Base-by-base conservation (phyloP, 2,888 invertebrate species). In the Hecatera dysodea region DNA sequence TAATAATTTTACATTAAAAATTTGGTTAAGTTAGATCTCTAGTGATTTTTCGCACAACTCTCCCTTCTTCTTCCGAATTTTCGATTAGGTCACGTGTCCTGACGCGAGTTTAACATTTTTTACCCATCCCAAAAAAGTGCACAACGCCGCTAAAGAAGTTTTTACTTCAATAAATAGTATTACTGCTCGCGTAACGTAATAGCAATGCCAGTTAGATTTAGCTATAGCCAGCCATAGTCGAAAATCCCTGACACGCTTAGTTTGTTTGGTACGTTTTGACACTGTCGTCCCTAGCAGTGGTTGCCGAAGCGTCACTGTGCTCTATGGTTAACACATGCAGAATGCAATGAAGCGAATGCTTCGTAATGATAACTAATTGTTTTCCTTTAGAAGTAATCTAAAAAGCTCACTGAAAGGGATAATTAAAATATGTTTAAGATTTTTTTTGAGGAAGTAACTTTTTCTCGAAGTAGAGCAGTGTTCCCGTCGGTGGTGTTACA, bases 401-500 rank as follows among this genome's bases (percentile, higher is more conserved):
- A 27, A 33, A 60, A 15, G 12, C 24, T 19, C 3, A 11, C 15
- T 22, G 2, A 36, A n/a, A 22, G 22, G 24, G 22, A 8, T 56
- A 56, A 1, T 17, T 15, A 22, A 36, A 36, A 15, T 3, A 22
- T 17, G 22, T 56, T 15, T 8, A 36, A 12, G n/a, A 12, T n/a
- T 11, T 8, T 24, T 24, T 24, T 42, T 22, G n/a, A 56, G 0
- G 56, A 42, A 55, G 24, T 27, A 39, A 12, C 19, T 39, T 24
- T 48, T 46, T 50, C 0, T 53, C 9, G 19, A 76, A 80, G 79
- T 91, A 90, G 93, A 93, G 93, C 90, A 91, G 80, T 80, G 50
- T 88, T 75, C 81, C 57, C 61, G 72, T 22, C 72, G 76, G 64
- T 60, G 67, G 70, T 81, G 88, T 79, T 75, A 75, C 75, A 86